A percentile compares a stretch with the other conserved stretches of the same genome.
phyloP scores from a whole-genome alignment of 2,797 vertebrate species.

The Sebastes minor region DNA sequence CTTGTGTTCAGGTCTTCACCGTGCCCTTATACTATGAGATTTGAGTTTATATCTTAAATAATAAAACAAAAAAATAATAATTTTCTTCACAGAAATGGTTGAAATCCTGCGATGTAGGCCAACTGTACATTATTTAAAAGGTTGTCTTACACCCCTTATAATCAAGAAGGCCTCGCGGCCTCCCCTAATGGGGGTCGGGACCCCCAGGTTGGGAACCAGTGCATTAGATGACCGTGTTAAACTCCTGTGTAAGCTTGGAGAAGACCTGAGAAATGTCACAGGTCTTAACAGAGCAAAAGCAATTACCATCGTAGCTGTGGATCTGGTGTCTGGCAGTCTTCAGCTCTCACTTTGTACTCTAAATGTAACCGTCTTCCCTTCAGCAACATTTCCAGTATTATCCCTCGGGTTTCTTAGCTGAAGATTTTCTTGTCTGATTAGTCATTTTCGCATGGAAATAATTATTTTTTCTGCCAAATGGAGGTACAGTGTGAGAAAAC shows the following conservation, averaged over 20 bases:
- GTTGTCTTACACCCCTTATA: no score
- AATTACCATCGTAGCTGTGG: constrained; percentile 48
- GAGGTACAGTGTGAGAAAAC: constrained; percentile 61
- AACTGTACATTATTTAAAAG: no score
- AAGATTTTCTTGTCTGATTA: background rate
- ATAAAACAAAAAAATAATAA: no score
- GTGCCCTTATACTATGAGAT: no score
- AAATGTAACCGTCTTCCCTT: background rate
- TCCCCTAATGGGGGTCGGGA: no score
- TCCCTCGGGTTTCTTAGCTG: background rate
- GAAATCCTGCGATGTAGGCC: no score
- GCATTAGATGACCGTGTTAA: background rate
- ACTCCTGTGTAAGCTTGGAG: constrained; percentile 16
- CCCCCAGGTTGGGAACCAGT: no score
- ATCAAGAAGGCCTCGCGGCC: no score
- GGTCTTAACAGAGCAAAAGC: constrained; percentile 34
- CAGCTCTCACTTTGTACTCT: background rate
- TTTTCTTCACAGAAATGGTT: no score
- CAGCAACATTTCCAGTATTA: background rate
- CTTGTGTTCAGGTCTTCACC: no score
- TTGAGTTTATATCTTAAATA: no score
- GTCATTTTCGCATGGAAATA: background rate
- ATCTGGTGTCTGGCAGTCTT: background rate
- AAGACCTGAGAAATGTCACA: constrained; percentile 73
- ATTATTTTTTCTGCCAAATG: constrained; percentile 20